phyloP scores from a whole-genome alignment of 2,888 invertebrate genomes.

The Ophioninae sp. region DNA sequence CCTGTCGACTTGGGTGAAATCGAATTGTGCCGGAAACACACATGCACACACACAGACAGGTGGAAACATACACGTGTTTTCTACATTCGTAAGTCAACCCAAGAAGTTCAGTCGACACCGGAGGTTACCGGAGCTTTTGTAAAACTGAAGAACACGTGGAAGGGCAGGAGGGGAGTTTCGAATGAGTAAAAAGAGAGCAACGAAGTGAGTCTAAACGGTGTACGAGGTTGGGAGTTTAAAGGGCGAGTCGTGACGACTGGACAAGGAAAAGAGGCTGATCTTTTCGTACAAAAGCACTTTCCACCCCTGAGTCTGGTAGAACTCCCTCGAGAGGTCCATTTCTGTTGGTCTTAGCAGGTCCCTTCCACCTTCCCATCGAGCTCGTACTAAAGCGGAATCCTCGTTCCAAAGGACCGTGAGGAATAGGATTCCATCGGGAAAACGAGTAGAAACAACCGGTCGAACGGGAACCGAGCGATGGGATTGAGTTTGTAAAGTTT shows the following conservation, averaged over 20 bases:
- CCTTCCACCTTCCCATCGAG: neutral
- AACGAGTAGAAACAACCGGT: constrained; percentile 61
- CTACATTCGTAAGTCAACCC: constrained; percentile 35
- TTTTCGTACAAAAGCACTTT: constrained; percentile 42
- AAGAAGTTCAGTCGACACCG: constrained; percentile 26
- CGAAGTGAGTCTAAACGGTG: neutral
- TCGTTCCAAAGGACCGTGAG: constrained; percentile 43
- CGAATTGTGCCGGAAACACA: constrained; percentile 40
- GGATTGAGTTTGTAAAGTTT: constrained; percentile 74
- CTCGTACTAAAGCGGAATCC: constrained; percentile 21
- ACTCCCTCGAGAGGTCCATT: constrained; percentile 48
- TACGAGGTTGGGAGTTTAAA: constrained; percentile 58
- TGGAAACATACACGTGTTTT: neutral
- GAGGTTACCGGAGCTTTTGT: constrained; percentile 29
- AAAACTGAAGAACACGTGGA: constrained; percentile 10
- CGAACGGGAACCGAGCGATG: constrained; percentile 62
- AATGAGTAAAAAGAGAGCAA: constrained; percentile 11
- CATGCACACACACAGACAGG: neutral
- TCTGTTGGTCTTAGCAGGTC: constrained; percentile 11
- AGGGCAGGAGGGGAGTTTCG: neutral
- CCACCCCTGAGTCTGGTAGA: constrained; percentile 5
- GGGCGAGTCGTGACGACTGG: constrained; percentile 44
- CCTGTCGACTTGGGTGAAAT: constrained; percentile 40
- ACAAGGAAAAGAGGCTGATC: constrained; percentile 19
- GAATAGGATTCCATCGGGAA: constrained; percentile 56